phyloP scores from a whole-genome alignment of 2,113 vertebrate genomes.

The Hippoglossus stenolepis region DNA sequence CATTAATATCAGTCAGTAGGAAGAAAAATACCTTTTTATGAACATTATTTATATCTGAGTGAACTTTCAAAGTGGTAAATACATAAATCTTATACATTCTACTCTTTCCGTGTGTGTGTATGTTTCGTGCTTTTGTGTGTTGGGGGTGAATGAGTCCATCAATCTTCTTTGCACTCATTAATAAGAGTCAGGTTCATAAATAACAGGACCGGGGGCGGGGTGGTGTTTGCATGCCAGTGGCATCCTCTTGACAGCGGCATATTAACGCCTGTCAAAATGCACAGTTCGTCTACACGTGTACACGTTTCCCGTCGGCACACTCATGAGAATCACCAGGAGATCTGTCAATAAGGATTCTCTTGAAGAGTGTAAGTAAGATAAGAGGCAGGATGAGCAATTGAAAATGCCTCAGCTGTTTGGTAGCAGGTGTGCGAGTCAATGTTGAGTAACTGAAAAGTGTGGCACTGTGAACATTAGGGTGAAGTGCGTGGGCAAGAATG shows the following conservation, averaged over 20 bases:
- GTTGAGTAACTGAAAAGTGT: conserved; percentile 14
- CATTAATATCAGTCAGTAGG: conserved; percentile 34
- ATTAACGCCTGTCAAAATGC: conserved; percentile 25
- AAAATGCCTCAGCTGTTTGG: conserved; percentile 18
- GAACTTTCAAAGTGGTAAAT: conserved; percentile 52
- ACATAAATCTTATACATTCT: conserved; percentile 58
- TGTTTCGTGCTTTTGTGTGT: not conserved
- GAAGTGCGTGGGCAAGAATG: conserved; percentile 24
- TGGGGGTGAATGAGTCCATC: conserved; percentile 66
- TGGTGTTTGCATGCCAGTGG: conserved; percentile 24
- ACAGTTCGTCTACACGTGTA: conserved; percentile 16
- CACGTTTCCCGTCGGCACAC: not conserved
- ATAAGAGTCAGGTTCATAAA: conserved; percentile 72
- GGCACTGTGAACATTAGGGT: conserved; percentile 1
- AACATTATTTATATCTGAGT: conserved; percentile 62
- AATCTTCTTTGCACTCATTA: conserved; percentile 73
- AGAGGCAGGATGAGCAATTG: conserved; percentile 4
- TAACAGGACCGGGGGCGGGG: conserved; percentile 31
- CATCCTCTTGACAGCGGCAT: conserved; percentile 34
- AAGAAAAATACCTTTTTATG: conserved; percentile 29
- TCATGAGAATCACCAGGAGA: conserved; percentile 8
- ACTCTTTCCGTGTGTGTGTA: conserved; percentile 16
- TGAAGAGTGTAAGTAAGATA: conserved; percentile 8
- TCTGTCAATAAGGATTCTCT: conserved; percentile 17
- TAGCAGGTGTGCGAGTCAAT: conserved; percentile 22